Evolutionary conservation across 2,113 vertebrate species (phyloP), one percentile per base, ranked within the genome.

Genomic region (Willisornis vidua): DNA sequence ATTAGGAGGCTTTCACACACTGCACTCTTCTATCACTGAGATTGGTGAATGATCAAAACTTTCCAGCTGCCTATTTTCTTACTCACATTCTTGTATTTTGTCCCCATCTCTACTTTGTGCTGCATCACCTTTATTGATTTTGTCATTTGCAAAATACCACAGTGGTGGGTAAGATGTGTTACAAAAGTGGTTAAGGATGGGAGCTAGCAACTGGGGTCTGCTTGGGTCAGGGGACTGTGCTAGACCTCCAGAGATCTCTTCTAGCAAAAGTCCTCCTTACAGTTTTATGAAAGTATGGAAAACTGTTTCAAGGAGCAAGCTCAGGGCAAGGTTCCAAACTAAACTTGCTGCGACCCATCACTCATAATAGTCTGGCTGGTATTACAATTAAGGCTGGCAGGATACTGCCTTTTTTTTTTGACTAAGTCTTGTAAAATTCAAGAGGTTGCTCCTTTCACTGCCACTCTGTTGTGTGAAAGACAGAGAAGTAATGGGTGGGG

Each of bases 91-190:
- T 7, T 28, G 28, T 45, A 19, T 78, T 89, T 58, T 87, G 61
- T 59, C 51, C 29, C n/a, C 6, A 14, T 41, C 51, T 78, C 28
- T 24, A 43, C 35, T 54, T 74, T 19, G 12, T 52, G 12, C 23
- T 55, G 28, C 25, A 54, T 41, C 61, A n/a, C 15, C 11, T 85
- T 49, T 51, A 35, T 19, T 22, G 14, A 26, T 48, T 84, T 87
- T 81, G 28, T 52, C 51, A 58, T 46, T 51, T 74, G 31, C 39
- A 74, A 66, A 71, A 79, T 54, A 19, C 0, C 7, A 1, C 6
- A 80, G 23, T 0, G 1, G 5, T n/a, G 29, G 4, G 12, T 25
- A 18, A 14, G 19, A 45, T 25, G 23, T 13, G 31, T 49, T 62
- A n/a, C n/a, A 45, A 37, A 76, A 84, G 19, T 19, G 8, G 10